Evolutionary conservation across 2,113 vertebrate genomes (phyloP), one percentile per base, ranked within the genome.

Genomic region (Oreotragus oreotragus): DNA sequence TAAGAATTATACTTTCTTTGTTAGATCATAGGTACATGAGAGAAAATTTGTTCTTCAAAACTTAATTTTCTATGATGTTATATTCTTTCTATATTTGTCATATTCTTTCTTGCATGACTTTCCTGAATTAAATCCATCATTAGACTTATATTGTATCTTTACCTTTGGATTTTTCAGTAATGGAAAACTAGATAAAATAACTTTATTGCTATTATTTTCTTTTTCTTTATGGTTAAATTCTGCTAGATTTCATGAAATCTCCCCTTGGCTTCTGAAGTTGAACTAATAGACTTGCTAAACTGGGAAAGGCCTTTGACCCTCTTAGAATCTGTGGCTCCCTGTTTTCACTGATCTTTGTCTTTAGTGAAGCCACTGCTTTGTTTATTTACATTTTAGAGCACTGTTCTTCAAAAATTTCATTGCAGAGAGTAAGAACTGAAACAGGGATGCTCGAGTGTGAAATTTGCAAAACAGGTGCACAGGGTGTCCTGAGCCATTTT

Each of bases 371-470:
- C 92, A 43, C 45, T 96, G 66, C 84, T 86, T 91, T 97, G 85
- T 95, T 98, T 98, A 97, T 97, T 97, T 97, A 94, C 86, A 58
- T 95, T 84, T 66, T 94, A 96, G n/a, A 95, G 33, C 39, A 25
- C 39, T 49, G 2, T 93, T 94, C 47, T 97, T 64, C 21, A 60
- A 91, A 95, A 76, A 60, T n/a, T 55, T 93, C 66, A 57, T 51
- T 66, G 25, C 55, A 80, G 43, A 89, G 43, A 88, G 88, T 88
- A 95, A 94, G 70, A 87, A 84, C 84, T 70, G 79, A 90, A 97
- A 91, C 51, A 90, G 84, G 60, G 62, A 76, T 88, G 43, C 83
- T 77, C 1, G 0, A 49, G 53, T 77, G 30, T 97, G 91, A 96
- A 92, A 86, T 87, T 93, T 84, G 55, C 57, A 76, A 80, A 85